Percentiles rank a stretch among this genome's conserved stretches.
phyloP scores from a whole-genome alignment of 1,140 invertebrate genomes.

The Pachyrhynchus sulphureomaculatus region DNA sequence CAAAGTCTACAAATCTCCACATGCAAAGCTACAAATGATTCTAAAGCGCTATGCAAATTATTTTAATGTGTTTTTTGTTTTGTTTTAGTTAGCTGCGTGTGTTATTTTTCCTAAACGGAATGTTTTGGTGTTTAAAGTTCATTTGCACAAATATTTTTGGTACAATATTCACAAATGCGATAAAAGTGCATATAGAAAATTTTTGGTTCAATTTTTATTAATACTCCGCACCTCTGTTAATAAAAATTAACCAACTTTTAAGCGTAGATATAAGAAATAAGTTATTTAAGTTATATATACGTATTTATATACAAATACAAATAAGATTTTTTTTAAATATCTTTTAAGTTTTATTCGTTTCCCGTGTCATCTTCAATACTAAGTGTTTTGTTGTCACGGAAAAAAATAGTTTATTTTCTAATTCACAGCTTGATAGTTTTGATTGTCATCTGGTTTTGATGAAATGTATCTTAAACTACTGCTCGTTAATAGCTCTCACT shows the following conservation, averaged over 20 bases:
- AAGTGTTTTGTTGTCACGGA: too few species aligned
- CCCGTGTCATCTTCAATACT: too few species aligned
- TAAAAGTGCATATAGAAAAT: conserved; percentile 10
- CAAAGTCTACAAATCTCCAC: neutral
- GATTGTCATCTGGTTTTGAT: too few species aligned
- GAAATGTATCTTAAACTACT: too few species aligned
- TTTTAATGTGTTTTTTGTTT: conserved; percentile 11
- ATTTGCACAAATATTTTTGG: conserved; percentile 35
- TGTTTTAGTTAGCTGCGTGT: conserved; percentile 11
- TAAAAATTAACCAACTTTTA: conserved; percentile 30
- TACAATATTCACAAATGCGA: conserved; percentile 34
- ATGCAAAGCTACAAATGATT: conserved; percentile 19
- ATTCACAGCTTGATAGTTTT: too few species aligned
- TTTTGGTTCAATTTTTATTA: conserved; percentile 41
- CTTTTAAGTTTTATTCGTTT: too few species aligned
- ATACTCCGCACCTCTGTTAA: conserved; percentile 43
- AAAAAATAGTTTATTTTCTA: too few species aligned
- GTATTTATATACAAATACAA: too few species aligned
- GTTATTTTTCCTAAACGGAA: conserved; percentile 16
- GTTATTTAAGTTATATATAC: neutral
- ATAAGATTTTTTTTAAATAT: too few species aligned
- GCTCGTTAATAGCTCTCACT: too few species aligned
- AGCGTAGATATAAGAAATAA: conserved; percentile 13
- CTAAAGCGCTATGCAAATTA: conserved; percentile 19
- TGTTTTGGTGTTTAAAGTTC: conserved; percentile 22